phyloP scores from a whole-genome alignment of 2,113 vertebrate genomes.

The Ornithorhynchus anatinus region DNA sequence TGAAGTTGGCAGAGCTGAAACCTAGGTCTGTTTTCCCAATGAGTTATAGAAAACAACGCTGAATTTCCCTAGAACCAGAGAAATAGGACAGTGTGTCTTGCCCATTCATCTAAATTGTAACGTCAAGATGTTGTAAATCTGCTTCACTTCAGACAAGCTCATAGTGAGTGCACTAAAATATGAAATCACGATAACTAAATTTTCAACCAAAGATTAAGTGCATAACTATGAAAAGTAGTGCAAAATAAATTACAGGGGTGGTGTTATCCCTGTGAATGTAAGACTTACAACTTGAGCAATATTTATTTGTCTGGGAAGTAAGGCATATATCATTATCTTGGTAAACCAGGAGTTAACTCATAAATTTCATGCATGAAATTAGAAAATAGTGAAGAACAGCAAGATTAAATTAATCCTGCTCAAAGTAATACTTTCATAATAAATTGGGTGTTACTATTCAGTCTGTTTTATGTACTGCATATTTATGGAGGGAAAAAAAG shows the following conservation, averaged over 20 bases:
- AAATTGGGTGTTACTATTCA: background rate
- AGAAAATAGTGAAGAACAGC: background rate
- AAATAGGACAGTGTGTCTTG: background rate
- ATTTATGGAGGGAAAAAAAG: too few species aligned
- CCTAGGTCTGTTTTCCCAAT: conserved; percentile 14
- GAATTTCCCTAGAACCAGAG: background rate
- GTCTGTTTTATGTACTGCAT: background rate
- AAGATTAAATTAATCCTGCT: background rate
- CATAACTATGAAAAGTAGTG: background rate
- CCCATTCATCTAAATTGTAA: background rate
- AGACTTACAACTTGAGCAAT: background rate
- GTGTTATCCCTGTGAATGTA: background rate
- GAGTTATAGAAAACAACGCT: conserved; percentile 1
- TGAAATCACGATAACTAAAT: background rate
- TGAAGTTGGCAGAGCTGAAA: conserved; percentile 35
- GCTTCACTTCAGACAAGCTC: background rate
- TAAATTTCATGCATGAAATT: background rate
- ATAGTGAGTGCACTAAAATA: background rate
- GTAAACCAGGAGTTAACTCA: background rate
- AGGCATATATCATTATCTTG: background rate
- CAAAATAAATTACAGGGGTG: background rate
- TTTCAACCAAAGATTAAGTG: background rate
- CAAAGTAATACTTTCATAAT: background rate
- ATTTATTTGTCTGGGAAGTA: background rate
- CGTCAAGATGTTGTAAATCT: conserved; percentile 3